Percentiles rank a stretch among this genome's conserved stretches.
These are phyloP conservation scores for Phyllostomus discolor DNA, from an alignment of 2,113 vertebrate genomes.

Conservation along the genomic window DNA sequence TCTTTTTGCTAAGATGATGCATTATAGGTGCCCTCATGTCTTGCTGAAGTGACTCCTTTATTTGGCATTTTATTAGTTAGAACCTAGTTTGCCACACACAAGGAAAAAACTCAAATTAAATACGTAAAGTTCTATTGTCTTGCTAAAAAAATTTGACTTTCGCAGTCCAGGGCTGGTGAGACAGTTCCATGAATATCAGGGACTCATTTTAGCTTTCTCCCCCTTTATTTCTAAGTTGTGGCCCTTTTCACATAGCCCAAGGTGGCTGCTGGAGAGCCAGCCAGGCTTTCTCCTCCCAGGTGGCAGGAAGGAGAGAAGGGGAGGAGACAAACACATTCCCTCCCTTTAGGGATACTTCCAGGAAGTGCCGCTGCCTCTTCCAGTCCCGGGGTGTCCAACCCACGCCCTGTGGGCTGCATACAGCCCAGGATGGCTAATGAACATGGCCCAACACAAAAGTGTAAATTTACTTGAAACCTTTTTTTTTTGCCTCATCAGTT, in stretches of 20 bases:
- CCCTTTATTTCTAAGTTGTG: background rate
- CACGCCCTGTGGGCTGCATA: too few relatives aligned
- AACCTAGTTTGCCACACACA: background rate
- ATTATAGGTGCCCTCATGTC: background rate
- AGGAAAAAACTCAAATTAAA: background rate
- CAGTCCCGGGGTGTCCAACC: too few relatives aligned
- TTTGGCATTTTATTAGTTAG: background rate
- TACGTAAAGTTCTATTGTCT: background rate
- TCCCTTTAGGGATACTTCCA: background rate
- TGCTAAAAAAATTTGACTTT: background rate
- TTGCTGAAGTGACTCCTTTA: background rate
- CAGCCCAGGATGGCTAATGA: too few relatives aligned
- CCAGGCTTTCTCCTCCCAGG: background rate
- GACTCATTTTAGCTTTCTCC: background rate
- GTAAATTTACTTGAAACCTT: too few relatives aligned
- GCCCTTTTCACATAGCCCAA: background rate
- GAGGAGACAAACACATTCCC: background rate
- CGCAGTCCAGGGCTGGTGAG: background rate
- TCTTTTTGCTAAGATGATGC: background rate
- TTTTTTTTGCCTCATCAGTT: too few relatives aligned
- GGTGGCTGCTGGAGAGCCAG: background rate
- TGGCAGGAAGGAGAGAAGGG: background rate
- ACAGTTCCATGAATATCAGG: background rate
- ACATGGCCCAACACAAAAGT: too few relatives aligned
- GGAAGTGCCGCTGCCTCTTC: background rate